Evolutionary conservation across 1,140 invertebrate genomes (phyloP).

Genomic region (Drosophila azteca): DNA sequence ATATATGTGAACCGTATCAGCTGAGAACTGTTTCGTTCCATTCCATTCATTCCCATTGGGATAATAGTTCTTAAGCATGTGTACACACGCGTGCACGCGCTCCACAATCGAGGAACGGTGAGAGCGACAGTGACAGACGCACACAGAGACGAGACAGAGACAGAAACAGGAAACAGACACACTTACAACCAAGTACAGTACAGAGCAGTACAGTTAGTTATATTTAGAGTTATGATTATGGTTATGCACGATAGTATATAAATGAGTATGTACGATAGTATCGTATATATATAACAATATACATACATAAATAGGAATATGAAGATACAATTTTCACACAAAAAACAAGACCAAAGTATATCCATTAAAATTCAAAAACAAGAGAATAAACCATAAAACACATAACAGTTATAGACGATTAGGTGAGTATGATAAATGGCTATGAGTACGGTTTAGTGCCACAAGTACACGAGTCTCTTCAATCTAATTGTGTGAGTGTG

Average conservation of each 20-base stretch:
- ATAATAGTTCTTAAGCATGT: too few species aligned
- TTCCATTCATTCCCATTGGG: too few species aligned
- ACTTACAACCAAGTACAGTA: conserved; percentile 48
- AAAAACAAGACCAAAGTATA: conserved; percentile 43
- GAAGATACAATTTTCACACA: conserved; percentile 30
- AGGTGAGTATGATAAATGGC: conserved; percentile 26
- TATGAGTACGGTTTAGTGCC: conserved; percentile 27
- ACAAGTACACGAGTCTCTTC: conserved; percentile 27
- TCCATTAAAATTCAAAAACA: conserved; percentile 14
- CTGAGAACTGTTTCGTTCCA: too few species aligned
- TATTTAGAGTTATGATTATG: conserved; percentile 19
- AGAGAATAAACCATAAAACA: conserved; percentile 30
- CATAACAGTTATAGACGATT: conserved; percentile 43
- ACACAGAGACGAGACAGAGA: conserved; percentile 10
- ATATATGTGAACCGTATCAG: background rate
- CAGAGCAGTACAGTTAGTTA: conserved; percentile 51
- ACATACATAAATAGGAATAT: conserved; percentile 26
- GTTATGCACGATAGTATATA: conserved; percentile 28
- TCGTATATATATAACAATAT: conserved; percentile 26
- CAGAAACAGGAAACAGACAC: conserved; percentile 42
- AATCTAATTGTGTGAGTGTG: conserved; percentile 26
- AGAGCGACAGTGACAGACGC: conserved; percentile 1
- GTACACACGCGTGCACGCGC: too few species aligned
- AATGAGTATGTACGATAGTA: conserved; percentile 42
- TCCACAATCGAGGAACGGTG: background rate